Evolutionary conservation across 1,140 invertebrate species (phyloP), one percentile per base, ranked within the genome.

Genomic region (Lanistes nyassanus): DNA sequence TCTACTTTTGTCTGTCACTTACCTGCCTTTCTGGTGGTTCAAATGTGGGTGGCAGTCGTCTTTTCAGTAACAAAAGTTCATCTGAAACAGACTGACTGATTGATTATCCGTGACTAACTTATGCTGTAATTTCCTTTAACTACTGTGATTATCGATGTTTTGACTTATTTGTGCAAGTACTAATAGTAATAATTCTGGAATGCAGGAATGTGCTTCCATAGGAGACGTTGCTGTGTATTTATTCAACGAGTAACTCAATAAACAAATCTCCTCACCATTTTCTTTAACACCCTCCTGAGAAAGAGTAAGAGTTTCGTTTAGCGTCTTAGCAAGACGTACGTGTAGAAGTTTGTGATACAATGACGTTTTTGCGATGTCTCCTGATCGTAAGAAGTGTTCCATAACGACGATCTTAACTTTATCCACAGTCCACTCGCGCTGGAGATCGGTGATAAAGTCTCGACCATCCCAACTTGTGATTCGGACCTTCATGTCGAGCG

Each of bases 391-490:
- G 56, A 89, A 85, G 72, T 88, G 82, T 34, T 82, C 80, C 62
- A 90, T 77, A 11, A 87, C 85, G 75, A 83, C 84, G 26, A 89
- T 83, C 80, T 89, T 90, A 29, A 89, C 69, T 76, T 85, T 86
- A 67, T 90, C 88, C 36, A 90, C 83, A n/a, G 85, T 87, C 74
- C 83, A 83, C 64, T 89, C 88, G 7, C 84, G 80, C 36, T 78
- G 78, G 42, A 88, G 79, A 39, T 88, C 86, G 1, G 83, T 76
- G 13, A 86, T 75, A 60, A 81, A 82, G 34, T 84, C 84, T 11
- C 79, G 79, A 13, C 89, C 88, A 71, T 84, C 82, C 76, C 83
- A 82, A 80, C 82, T 87, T 3, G 86, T 84, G 23, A 90, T 80
- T 69, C 84, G 79, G 42, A 90, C 82, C 76, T 83, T 86, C 82